Evolutionary conservation across 2,888 invertebrate species (phyloP).

Genomic region (Erebia epiphron): DNA sequence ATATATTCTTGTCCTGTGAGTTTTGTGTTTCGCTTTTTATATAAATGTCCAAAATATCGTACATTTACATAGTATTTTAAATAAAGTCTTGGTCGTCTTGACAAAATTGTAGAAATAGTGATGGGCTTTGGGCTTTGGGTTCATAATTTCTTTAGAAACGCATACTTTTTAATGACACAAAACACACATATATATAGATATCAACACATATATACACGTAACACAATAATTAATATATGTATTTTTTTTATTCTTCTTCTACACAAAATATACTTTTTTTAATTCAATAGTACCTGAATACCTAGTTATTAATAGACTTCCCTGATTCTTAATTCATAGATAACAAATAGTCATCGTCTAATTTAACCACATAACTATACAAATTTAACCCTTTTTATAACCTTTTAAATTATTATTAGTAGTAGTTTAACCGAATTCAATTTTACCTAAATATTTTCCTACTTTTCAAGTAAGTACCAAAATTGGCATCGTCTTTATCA

Average conservation of each 20-base stretch:
- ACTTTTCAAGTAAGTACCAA: neutral
- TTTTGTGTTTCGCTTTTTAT: conserved; percentile 84
- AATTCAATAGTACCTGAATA: too few species aligned
- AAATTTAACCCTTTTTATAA: neutral
- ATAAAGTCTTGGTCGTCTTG: conserved; percentile 29
- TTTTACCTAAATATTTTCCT: neutral
- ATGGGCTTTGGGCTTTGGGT: conserved; percentile 15
- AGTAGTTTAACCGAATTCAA: neutral
- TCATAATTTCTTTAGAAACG: conserved; percentile 7
- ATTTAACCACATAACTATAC: too few species aligned
- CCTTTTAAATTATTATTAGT: neutral
- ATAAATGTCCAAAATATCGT: conserved; percentile 36
- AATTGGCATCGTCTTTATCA: neutral
- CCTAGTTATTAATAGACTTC: too few species aligned
- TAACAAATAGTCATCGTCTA: too few species aligned
- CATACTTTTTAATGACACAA: neutral
- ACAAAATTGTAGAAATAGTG: conserved; percentile 28
- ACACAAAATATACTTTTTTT: too few species aligned
- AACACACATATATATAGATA: too few species aligned
- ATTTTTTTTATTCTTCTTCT: too few species aligned
- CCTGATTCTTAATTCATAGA: too few species aligned
- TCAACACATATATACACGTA: too few species aligned
- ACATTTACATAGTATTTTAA: conserved; percentile 44
- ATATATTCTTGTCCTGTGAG: conserved; percentile 84
- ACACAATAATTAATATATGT: too few species aligned